phyloP scores from a whole-genome alignment of 2,797 vertebrate genomes.

The Poliocrania exsul region DNA sequence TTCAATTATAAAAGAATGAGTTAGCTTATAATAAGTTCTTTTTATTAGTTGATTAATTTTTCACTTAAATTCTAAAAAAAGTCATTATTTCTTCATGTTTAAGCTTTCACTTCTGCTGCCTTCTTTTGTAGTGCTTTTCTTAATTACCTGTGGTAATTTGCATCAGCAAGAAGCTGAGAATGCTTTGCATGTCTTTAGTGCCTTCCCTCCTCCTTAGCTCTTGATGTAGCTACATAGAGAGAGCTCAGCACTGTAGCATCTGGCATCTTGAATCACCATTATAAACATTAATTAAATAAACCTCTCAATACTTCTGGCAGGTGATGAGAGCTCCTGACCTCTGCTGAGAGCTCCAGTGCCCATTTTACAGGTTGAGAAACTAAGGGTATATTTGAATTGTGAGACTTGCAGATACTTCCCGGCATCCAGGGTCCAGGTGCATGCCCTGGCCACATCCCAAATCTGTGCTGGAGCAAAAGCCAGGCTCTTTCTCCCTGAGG shows the following conservation, averaged over 20 bases:
- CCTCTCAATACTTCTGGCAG: conserved; percentile 21
- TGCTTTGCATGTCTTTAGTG: conserved; percentile 46
- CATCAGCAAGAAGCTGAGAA: conserved; percentile 48
- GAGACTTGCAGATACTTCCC: background rate
- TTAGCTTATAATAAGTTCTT: conserved; percentile 47
- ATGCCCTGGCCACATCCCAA: conserved; percentile 1
- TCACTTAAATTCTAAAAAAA: conserved; percentile 47
- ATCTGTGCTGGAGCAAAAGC: background rate
- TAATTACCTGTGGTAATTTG: conserved; percentile 62
- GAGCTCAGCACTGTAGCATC: conserved; percentile 1
- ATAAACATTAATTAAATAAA: conserved; percentile 54
- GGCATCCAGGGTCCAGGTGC: background rate
- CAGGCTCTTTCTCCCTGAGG: background rate
- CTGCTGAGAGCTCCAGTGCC: background rate
- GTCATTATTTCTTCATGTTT: conserved; percentile 35
- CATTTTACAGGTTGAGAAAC: background rate
- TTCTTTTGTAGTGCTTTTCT: conserved; percentile 51
- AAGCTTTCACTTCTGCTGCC: conserved; percentile 8
- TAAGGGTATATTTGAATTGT: background rate
- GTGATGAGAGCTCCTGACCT: conserved; percentile 29
- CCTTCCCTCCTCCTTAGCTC: conserved; percentile 36
- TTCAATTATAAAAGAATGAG: conserved; percentile 37
- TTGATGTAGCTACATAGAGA: background rate
- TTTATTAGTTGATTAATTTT: conserved; percentile 67
- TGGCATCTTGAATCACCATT: conserved; percentile 27